Base-by-base conservation (phyloP, 2,113 vertebrate genomes). In the Pachyramphus minor region DNA sequence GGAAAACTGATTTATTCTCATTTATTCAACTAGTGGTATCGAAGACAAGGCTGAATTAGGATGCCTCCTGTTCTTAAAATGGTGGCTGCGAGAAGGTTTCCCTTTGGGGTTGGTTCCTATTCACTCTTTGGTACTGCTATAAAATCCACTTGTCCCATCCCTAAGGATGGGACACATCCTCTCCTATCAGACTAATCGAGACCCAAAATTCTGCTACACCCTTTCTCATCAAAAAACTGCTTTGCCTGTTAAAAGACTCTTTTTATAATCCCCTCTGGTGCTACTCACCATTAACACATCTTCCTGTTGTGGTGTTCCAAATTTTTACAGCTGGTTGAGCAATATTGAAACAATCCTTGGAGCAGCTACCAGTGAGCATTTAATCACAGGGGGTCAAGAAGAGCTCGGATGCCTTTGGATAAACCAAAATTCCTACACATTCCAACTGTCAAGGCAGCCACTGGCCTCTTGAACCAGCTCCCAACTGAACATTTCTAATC, bases 381-480 rank as follows among this genome's bases (percentile, higher is more conserved):
- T 42, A 35, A 11, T 58, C 84, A 78, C 79, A 53, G 52, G 49
- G 25, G 69, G 27, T 67, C 37, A 56, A 60, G 56, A 81, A 71
- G 39, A 30, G 8, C 42, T 76, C 0, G 1, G 47, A 55, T 63
- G 49, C 22, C 68, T 96, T 72, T 73, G 2, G 11, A 71, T 59
- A 52, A 88, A 68, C 73, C 45, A 42, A 42, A 81, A 63, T 96
- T 94, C 91, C 85, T 45, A 39, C 83, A 49, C 62, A 63, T 97
- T 93, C 94, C 95, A 85, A 33, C 74, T 89, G 91, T 93, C 86
- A 78, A 81, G 45, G 71, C 80, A 90, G 74, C 53, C 85, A 92
- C 5, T 85, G 82, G 33, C 80, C 87, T 74, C 39, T 66, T 78
- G 72, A 96, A 81, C 52, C 68, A 62, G 44, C 85, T 72, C 81